phyloP scores from a whole-genome alignment of 1,140 invertebrate genomes.

The Drosophila kohkoa region DNA sequence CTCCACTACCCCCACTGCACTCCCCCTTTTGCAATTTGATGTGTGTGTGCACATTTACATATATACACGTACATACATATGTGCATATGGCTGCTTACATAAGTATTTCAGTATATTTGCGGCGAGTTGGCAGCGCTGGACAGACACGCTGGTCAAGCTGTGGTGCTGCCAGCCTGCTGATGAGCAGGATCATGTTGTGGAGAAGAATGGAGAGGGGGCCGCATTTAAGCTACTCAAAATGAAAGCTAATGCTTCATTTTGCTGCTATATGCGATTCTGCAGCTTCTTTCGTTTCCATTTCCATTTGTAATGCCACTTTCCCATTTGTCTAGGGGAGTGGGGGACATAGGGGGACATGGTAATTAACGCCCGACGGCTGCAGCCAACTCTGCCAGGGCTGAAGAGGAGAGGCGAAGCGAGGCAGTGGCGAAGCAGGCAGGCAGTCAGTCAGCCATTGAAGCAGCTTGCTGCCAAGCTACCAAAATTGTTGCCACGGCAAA shows the following conservation, averaged over 20 bases:
- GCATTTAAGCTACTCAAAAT: neutral
- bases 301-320: slow-evolving; percentile 33
- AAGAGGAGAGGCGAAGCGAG: neutral
- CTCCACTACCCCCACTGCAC: slow-evolving; percentile 17
- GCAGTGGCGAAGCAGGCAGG: neutral
- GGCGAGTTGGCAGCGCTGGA: neutral
- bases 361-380: slow-evolving; percentile 48
- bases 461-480: slow-evolving; percentile 32
- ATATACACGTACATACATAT: slow-evolving; percentile 26
- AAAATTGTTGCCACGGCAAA: slow-evolving; percentile 37
- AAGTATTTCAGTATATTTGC: slow-evolving; percentile 12
- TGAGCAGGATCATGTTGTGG: neutral
- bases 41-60: slow-evolving; percentile 13
- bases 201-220: too few relatives aligned
- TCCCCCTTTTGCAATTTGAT: slow-evolving; percentile 24
- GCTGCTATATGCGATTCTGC: slow-evolving; percentile 7
- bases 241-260: slow-evolving; percentile 18
- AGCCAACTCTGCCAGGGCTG: slow-evolving; percentile 27
- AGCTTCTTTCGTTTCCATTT: slow-evolving; percentile 17
- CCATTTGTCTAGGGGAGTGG: neutral
- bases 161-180: neutral
- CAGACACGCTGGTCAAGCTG: neutral
- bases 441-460: neutral
- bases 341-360: slow-evolving; percentile 13
- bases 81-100: slow-evolving; percentile 45